Evolutionary conservation across 2,888 invertebrate species (phyloP), one percentile per base, ranked within the genome.

Genomic region (Drosophila dives): DNA sequence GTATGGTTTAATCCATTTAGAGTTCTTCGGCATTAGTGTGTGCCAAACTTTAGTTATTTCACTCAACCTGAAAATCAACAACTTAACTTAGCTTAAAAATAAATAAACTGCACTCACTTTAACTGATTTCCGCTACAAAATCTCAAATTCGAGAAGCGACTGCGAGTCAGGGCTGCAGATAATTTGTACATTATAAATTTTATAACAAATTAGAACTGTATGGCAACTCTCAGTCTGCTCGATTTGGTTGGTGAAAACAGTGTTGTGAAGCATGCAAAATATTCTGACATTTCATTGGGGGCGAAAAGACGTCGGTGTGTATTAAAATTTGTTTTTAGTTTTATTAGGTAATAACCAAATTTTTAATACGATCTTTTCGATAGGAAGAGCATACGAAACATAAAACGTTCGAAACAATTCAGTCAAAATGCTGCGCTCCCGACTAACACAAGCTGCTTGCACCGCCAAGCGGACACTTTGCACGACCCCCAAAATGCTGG

Each of bases 1-100:
- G 59, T 95, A 94, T 0, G 97, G 97, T 85, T 95, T 95, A 38
- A 97, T 94, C 93, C 96, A 97, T 0, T 94, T 94, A 0, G 96
- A 95, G 80, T 95, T 94, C 8, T 94, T 93, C n/a, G 95, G 95
- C 68, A 96, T 89, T 4, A 95, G 94, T 17, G 91, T 89, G 29
- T 91, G 70, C 90, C 92, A 92, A 59, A 93, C 76, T 71, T 91
- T 90, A 2, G 89, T 77, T 45, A 93, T 86, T 12, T 92, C 84
- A 38, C 64, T 69, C 0, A 72, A 29, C 17, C 56, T 56, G 45
- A 20, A 42, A 20, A 7, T 50, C n/a, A 29, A n/a, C 11, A 32
- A n/a, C 11, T 29, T 26, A 32, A 7, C 1, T 23, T 23, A 4
- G 12, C 15, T 38, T 2, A n/a, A 20, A 29, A 12, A 8, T 15